Base-by-base conservation (phyloP, 2,888 invertebrate genomes). In the Cetonia aurata region DNA sequence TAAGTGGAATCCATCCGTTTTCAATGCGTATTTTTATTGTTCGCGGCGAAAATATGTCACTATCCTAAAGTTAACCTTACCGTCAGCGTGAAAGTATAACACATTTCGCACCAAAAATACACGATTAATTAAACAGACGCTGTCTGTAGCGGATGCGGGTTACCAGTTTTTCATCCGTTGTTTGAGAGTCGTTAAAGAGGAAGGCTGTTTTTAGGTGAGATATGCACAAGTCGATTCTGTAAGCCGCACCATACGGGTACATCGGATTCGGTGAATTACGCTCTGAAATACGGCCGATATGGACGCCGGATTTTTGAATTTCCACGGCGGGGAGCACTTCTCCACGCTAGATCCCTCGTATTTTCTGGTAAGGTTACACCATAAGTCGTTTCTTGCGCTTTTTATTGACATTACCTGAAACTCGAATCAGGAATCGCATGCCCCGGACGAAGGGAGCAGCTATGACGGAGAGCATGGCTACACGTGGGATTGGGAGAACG, bases 301-400 rank as follows among this genome's bases (percentile, higher is more conserved):
- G 87, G 87, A 87, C 82, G 83, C 87, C 72, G 86, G 85, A 77
- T 85, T 85, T 76, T 78, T 86, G 72, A 85, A 85, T 80, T 85
- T 86, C 76, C 83, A 85, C 73, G 86, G 86, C 80, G 86, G 83
- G 78, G 86, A 86, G 81, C 85, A 86, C 74, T 87, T 87, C 80
- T 81, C 85, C 62, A 77, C 77, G 12, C 74, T 78, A 50, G 75
- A 74, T 10, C 73, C 76, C 37, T 73, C 75, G 12, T 75, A 75
- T 72, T 77, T 75, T 65, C 65, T 76, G 67, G 77, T 77, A 75
- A 70, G 72, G 17, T 53, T 6, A 17, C 17, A 10, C 8, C 42
- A 15, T 9, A 46, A 60, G 37, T 46, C 10, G 13, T n/a, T 17
- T 57, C 57, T 68, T 48, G 12, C 17, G 17, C 33, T 15, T 53